Evolutionary conservation across 1,140 invertebrate genomes (phyloP).

Genomic region (Drosophila triauraria): DNA sequence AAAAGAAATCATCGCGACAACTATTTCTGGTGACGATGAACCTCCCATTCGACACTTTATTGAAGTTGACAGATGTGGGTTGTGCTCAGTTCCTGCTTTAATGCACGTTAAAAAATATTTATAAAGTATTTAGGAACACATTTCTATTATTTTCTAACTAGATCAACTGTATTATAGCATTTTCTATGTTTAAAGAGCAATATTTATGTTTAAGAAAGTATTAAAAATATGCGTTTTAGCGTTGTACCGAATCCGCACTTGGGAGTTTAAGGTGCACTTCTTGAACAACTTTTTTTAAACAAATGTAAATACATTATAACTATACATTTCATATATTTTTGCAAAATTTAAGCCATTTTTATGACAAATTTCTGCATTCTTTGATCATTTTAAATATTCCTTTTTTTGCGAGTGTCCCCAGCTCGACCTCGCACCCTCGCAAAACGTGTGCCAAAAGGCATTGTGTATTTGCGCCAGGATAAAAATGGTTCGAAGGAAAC

Average conservation of each 20-base stretch:
- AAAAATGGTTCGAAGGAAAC: slow-evolving; percentile 79
- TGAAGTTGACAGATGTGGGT: slow-evolving; percentile 85
- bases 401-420: slow-evolving; percentile 34
- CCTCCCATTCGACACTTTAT: slow-evolving; percentile 79
- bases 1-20: slow-evolving; percentile 70
- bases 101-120: not conserved
- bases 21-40: slow-evolving; percentile 77
- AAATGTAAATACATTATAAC: too few relatives aligned
- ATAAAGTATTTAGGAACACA: not conserved
- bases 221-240: too few relatives aligned
- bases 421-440: slow-evolving; percentile 27
- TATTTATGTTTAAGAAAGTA: too few relatives aligned
- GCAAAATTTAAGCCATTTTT: too few relatives aligned
- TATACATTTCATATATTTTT: too few relatives aligned
- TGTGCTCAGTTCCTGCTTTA: slow-evolving; percentile 7
- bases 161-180: not conserved
- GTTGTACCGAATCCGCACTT: too few relatives aligned
- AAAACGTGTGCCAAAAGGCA: slow-evolving; percentile 56
- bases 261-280: too few relatives aligned
- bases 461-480: slow-evolving; percentile 59
- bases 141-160: not conserved
- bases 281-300: too few relatives aligned
- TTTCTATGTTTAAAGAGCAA: not conserved
- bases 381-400: not conserved
- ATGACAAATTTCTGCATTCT: not conserved